Percentiles rank a stretch among this genome's conserved stretches.
phyloP scores from a whole-genome alignment of 37 sponge, comb jelly and placozoan genomes.

The Oopsacas minuta region DNA sequence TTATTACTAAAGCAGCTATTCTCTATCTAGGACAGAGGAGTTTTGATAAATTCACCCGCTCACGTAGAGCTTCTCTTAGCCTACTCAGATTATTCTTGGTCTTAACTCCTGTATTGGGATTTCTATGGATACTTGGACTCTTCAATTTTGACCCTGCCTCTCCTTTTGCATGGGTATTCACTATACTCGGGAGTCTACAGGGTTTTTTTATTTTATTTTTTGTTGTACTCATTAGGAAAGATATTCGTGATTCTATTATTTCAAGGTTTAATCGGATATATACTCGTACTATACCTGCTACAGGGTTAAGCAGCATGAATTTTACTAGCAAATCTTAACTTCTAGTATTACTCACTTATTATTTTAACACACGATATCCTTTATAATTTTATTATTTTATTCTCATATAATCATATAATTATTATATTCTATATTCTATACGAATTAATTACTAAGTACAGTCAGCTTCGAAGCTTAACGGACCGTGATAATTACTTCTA shows the following conservation, averaged over 20 bases:
- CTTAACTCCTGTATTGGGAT: not conserved
- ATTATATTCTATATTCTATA: too few species aligned
- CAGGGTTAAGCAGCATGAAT: not conserved
- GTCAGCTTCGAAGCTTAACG: too few species aligned
- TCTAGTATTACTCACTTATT: too few species aligned
- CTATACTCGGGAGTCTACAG: not conserved
- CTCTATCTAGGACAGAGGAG: not conserved
- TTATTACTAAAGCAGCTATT: not conserved
- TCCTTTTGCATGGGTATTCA: constrained; percentile 1
- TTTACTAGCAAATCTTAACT: too few species aligned
- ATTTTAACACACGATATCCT: too few species aligned
- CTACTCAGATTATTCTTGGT: not conserved
- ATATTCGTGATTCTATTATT: not conserved
- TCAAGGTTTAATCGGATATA: not conserved
- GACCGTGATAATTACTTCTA: too few species aligned
- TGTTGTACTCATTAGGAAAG: not conserved
- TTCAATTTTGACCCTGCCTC: not conserved
- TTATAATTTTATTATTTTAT: too few species aligned
- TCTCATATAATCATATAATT: too few species aligned
- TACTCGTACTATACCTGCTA: not conserved
- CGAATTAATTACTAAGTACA: too few species aligned
- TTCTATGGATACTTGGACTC: not conserved
- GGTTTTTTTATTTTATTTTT: not conserved
- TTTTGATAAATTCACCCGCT: not conserved
- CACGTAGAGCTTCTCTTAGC: not conserved